These are phyloP conservation scores for Hyposoter didymator DNA, from an alignment of 2,888 invertebrate species.

Conservation along the genomic window DNA sequence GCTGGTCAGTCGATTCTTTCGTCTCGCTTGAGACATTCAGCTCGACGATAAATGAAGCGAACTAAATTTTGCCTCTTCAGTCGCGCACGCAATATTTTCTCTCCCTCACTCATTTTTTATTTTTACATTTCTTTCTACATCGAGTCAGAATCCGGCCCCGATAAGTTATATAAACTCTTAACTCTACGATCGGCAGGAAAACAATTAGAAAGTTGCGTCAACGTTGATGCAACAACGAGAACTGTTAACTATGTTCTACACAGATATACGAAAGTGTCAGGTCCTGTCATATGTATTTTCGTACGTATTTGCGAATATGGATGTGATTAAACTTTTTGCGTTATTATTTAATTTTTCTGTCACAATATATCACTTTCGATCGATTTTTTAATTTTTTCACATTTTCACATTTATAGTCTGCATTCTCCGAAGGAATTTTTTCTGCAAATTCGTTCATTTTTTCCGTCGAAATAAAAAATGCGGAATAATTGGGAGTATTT, in stretches of 20 bases:
- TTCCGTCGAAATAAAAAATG: neutral
- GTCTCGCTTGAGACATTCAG: too few species aligned
- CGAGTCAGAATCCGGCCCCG: neutral
- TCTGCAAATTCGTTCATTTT: neutral
- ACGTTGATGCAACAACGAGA: constrained; percentile 46
- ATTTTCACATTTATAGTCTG: neutral
- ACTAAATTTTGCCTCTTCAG: neutral
- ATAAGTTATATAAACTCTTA: constrained; percentile 60
- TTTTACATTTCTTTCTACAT: neutral
- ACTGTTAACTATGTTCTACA: neutral
- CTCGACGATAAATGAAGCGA: neutral
- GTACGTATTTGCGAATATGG: neutral
- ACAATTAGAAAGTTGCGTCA: constrained; percentile 70
- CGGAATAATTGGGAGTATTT: neutral
- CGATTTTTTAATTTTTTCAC: neutral
- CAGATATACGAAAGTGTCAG: neutral
- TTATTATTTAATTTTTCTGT: neutral
- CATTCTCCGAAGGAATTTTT: neutral
- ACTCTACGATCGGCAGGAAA: constrained; percentile 45
- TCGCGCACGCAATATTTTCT: constrained; percentile 53
- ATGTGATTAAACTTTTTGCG: neutral
- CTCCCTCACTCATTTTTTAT: neutral
- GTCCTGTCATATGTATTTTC: neutral
- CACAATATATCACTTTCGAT: neutral
- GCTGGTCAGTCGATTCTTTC: too few species aligned